These are phyloP conservation scores for Pseudomyrmex gracilis DNA, from an alignment of 1,140 invertebrate species.

Conservation along the genomic window DNA sequence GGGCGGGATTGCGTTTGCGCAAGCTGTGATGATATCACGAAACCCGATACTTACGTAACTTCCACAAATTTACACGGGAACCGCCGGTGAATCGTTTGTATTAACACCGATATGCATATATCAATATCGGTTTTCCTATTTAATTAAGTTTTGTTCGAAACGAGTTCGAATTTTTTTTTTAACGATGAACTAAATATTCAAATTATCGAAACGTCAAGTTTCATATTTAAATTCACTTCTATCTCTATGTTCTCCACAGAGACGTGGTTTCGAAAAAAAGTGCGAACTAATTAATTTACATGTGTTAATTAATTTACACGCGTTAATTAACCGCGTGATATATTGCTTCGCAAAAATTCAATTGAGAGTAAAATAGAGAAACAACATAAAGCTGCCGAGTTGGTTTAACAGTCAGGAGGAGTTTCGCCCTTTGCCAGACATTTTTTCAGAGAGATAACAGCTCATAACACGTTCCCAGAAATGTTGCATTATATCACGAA, in stretches of 20 bases:
- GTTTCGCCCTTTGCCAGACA: background rate
- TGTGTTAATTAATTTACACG: too few species aligned
- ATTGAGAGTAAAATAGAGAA: too few species aligned
- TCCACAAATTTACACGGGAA: constrained; percentile 1
- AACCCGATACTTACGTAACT: constrained; percentile 49
- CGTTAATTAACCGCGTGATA: too few species aligned
- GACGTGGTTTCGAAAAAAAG: too few species aligned
- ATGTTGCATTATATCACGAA: constrained; percentile 16
- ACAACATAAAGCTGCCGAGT: too few species aligned
- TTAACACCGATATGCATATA: constrained; percentile 22
- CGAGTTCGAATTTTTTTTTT: background rate
- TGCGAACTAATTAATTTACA: too few species aligned
- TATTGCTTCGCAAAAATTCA: too few species aligned
- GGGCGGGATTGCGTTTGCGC: background rate
- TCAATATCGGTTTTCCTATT: constrained; percentile 41
- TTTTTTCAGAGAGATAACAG: background rate
- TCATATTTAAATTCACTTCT: constrained; percentile 24
- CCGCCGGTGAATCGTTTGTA: background rate
- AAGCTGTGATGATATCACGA: constrained; percentile 36
- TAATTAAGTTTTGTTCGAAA: constrained; percentile 49
- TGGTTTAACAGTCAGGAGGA: too few species aligned
- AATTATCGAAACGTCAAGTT: constrained; percentile 10
- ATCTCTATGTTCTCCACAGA: background rate
- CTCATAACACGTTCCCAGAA: background rate
- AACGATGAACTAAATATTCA: background rate